Evolutionary conservation across 2,888 invertebrate genomes (phyloP).

Genomic region (Brassicogethes aeneus): DNA sequence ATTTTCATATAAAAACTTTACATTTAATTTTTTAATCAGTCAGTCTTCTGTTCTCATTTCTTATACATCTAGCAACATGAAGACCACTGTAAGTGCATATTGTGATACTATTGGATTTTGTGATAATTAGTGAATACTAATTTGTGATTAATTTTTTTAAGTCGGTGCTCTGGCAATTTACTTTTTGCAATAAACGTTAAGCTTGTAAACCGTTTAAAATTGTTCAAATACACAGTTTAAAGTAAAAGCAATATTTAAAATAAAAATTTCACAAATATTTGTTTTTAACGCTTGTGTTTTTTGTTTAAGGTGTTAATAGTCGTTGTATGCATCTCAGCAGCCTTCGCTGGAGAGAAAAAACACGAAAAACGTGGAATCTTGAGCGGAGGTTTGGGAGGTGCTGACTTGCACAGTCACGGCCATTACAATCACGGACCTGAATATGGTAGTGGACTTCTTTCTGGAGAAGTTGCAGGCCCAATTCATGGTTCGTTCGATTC

Average conservation of each 20-base stretch:
- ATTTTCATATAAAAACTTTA: not conserved
- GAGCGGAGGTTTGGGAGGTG: not conserved
- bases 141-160: too few species aligned
- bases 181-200: too few species aligned
- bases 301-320: not conserved
- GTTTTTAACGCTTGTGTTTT: not conserved
- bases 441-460: not conserved
- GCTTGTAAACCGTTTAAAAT: too few species aligned
- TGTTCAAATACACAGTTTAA: too few species aligned
- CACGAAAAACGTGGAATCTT: not conserved
- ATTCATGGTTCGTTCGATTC: not conserved
- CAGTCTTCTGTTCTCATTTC: not conserved
- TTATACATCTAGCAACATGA: not conserved
- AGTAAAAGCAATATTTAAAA: too few species aligned
- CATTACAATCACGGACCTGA: not conserved
- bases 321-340: not conserved
- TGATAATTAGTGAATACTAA: not conserved
- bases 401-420: not conserved
- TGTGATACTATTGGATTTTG: not conserved
- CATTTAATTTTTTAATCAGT: not conserved
- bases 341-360: not conserved
- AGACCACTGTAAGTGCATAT: not conserved
- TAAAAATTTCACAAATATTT: too few species aligned
- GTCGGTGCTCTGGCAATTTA: too few species aligned
- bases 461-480: not conserved